These are phyloP conservation scores for Eristalinus sepulchralis DNA, from an alignment of 2,888 invertebrate genomes.

Conservation along the genomic window DNA sequence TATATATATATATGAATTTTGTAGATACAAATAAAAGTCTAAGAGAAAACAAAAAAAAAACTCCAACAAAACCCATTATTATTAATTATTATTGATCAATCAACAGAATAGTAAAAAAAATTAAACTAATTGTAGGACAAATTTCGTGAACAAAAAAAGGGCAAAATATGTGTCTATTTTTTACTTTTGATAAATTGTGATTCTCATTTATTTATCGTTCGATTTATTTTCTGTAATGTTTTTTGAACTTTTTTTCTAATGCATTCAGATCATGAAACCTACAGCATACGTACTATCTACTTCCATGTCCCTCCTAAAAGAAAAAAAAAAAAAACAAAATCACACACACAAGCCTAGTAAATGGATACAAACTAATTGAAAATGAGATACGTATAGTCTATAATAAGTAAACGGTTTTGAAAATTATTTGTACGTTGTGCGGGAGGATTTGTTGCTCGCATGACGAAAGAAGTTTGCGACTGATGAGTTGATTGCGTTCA, in stretches of 20 bases:
- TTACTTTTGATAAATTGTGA: slow-evolving; percentile 9
- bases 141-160: slow-evolving; percentile 30
- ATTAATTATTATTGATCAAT: slow-evolving; percentile 51
- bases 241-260: slow-evolving; percentile 14
- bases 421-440: background rate
- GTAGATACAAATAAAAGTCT: slow-evolving; percentile 61
- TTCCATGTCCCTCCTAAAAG: slow-evolving; percentile 57
- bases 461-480: background rate
- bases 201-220: background rate
- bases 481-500: background rate
- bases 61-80: slow-evolving; percentile 48
- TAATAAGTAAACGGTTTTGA: background rate
- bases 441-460: background rate
- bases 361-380: background rate
- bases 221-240: background rate
- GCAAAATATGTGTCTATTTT: background rate
- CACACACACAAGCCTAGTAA: slow-evolving; percentile 26
- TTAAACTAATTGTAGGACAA: slow-evolving; percentile 53
- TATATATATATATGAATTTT: slow-evolving; percentile 55
- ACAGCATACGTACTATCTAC: slow-evolving; percentile 34
- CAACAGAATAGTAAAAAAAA: slow-evolving; percentile 47
- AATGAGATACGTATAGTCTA: background rate
- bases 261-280: background rate
- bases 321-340: slow-evolving; percentile 25
- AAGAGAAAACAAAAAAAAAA: slow-evolving; percentile 30